Evolutionary conservation across 2,113 vertebrate genomes (phyloP), one percentile per base, ranked within the genome.

Genomic region (Triplophysa rosa): DNA sequence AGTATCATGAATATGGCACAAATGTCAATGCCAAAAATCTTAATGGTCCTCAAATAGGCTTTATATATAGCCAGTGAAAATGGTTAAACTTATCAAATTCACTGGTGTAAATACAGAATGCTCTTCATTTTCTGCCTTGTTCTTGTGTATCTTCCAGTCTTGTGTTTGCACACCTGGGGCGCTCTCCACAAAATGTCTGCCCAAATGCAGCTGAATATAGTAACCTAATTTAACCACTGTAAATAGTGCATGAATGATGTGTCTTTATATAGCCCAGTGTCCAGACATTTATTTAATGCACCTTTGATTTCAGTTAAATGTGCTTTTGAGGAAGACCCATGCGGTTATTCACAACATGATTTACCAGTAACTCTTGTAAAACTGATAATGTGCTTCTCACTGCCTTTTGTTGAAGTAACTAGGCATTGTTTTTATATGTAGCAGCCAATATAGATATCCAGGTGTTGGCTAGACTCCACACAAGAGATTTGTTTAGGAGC

Each of bases 241-340:
- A 88, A 90, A 90, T 88, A 82, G 84, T 88, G 84, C 85, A 87
- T 91, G 84, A 89, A 89, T 84, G 89, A 83, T 58, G 66, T 45
- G 80, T 71, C 72, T 87, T 85, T 89, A 85, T 77, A 82, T 80
- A 87, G 87, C 76, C 17, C 8, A 37, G n/a, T 14, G 12, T 72
- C 56, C n/a, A 42, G 21, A 58, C 13, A 40, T 59, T 40, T 3
- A 16, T 29, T 23, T 3, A 58, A 40, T 72, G 21, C 8, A 54
- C 14, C 23, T 49, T 21, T 67, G 42, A 49, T 10, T 26, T 52
- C 4, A n/a, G 10, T 29, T 52, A 52, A 69, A 11, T 8, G 49
- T 4, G 17, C 12, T 33, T 21, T 21, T 58, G 54, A 58, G n/a
- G 0, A 21, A 21, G 49, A 54, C 4, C 16, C 0, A 16, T 54